phyloP scores from a whole-genome alignment of 2,888 invertebrate species.

The Epicampocera succincta region DNA sequence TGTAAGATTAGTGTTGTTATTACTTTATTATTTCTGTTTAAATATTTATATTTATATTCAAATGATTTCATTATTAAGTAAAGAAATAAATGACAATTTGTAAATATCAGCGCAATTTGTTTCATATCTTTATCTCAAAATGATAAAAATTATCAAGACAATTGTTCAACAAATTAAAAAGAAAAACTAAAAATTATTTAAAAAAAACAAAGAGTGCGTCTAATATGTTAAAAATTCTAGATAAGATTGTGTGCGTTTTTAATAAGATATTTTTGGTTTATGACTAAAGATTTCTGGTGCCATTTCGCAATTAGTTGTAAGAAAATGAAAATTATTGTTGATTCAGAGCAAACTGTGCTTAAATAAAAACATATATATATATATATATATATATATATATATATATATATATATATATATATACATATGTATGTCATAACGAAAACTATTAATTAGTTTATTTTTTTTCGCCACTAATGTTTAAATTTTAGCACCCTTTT shows the following conservation, averaged over 20 bases:
- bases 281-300: slow-evolving; percentile 16
- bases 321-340: slow-evolving; percentile 9
- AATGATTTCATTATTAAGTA: background rate
- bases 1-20: slow-evolving; percentile 1
- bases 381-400: background rate
- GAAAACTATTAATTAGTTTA: background rate
- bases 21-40: slow-evolving; percentile 11
- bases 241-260: slow-evolving; percentile 35
- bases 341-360: background rate
- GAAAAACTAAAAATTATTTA: background rate
- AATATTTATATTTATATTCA: background rate
- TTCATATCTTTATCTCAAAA: slow-evolving; percentile 14
- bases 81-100: background rate
- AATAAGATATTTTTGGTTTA: background rate
- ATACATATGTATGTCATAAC: too few species aligned
- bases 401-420: background rate
- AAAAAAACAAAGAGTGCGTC: background rate
- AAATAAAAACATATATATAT: too few species aligned
- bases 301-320: background rate
- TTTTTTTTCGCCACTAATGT: slow-evolving; percentile 16
- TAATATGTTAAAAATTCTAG: slow-evolving; percentile 34
- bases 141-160: slow-evolving; percentile 20
- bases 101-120: slow-evolving; percentile 32
- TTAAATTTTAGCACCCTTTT: slow-evolving; percentile 44
- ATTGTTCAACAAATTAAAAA: background rate